Conservation (phyloP, 2,113 vertebrate species). For the Blennius ocellaris region DNA sequence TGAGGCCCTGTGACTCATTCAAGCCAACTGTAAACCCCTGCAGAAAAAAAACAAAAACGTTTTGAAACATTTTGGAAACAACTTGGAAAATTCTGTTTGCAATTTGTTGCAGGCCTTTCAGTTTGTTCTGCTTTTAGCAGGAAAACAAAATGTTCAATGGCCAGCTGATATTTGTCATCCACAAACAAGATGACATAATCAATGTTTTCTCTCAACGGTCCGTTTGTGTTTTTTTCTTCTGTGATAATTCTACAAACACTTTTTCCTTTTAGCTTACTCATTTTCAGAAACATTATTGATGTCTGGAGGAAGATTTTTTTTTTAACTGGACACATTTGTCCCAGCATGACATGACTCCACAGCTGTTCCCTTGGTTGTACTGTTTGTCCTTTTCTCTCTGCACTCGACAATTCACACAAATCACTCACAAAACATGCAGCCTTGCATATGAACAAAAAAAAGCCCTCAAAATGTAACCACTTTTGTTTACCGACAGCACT, state of each 20-base stretch:
- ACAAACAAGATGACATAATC: too few species aligned
- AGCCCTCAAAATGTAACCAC: neutral
- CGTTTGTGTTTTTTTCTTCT: too few species aligned
- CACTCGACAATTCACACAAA: constrained; percentile 32
- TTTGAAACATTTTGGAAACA: too few species aligned
- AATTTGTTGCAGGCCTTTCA: too few species aligned
- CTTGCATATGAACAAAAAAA: constrained; percentile 35
- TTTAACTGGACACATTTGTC: constrained; percentile 49
- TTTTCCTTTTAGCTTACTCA: constrained; percentile 36
- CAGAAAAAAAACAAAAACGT: too few species aligned
- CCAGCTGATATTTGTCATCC: too few species aligned
- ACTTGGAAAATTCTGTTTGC: too few species aligned
- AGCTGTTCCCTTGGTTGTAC: constrained; percentile 42
- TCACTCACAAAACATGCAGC: constrained; percentile 33
- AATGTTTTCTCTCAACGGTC: too few species aligned
- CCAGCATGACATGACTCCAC: constrained; percentile 45
- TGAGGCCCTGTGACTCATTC: too few species aligned
- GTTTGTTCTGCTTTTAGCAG: too few species aligned
- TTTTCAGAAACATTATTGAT: constrained; percentile 42
- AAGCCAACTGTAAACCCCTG: too few species aligned
- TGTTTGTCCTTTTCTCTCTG: constrained; percentile 18
- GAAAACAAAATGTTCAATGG: too few species aligned
- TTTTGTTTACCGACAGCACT: constrained; percentile 28
- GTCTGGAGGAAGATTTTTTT: constrained; percentile 35
- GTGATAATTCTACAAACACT: neutral